Conservation (phyloP, 2,113 vertebrate genomes). For the Calidris pugnax region DNA sequence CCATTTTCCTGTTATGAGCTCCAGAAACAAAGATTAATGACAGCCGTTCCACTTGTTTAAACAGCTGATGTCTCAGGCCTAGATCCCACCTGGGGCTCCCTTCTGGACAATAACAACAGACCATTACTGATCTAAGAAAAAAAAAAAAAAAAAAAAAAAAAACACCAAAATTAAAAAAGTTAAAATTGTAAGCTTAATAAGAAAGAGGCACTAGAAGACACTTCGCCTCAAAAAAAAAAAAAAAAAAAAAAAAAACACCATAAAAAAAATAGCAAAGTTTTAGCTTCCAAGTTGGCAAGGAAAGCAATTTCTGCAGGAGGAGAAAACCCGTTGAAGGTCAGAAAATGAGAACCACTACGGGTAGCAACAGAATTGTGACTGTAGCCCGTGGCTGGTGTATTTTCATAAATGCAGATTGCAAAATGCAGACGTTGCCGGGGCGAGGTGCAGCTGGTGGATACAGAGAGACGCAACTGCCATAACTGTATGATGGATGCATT, state of each 20-base stretch:
- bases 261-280: conserved; percentile 26
- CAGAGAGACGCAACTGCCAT: not conserved
- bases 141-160: not conserved
- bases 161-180: not conserved
- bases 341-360: not conserved
- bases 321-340: not conserved
- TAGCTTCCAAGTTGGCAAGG: not conserved
- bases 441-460: not conserved
- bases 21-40: conserved; percentile 68
- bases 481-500: not conserved
- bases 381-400: not conserved
- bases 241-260: not conserved
- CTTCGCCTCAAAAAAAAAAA: too few relatives aligned
- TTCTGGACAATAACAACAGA: conserved; percentile 54
- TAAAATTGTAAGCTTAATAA: too few relatives aligned
- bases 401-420: not conserved
- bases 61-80: conserved; percentile 59
- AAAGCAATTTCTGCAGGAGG: conserved; percentile 11
- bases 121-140: conserved; percentile 8
- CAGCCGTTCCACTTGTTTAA: conserved; percentile 60
- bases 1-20: conserved; percentile 64
- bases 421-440: not conserved
- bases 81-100: conserved; percentile 53
- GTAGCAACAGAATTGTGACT: not conserved
- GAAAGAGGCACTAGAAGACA: too few relatives aligned